Conservation (phyloP, 2,797 vertebrate species). For the Holocentrus rufus region DNA sequence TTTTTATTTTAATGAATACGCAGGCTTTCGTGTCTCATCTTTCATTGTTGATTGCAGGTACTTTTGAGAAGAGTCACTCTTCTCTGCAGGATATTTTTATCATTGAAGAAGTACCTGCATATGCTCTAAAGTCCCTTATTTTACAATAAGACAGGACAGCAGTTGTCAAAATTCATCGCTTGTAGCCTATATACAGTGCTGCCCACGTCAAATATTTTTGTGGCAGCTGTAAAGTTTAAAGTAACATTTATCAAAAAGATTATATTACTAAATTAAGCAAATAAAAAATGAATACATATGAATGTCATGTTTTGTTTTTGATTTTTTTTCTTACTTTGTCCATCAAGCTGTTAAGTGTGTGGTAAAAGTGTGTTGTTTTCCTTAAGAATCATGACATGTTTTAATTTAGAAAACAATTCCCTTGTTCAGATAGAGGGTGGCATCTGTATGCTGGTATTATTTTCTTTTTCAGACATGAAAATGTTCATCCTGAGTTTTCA, state of each 20-base stretch:
- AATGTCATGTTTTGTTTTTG: slow-evolving; percentile 10
- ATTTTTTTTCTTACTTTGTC: neutral
- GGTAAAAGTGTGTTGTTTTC: neutral
- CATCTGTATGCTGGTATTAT: slow-evolving; percentile 21
- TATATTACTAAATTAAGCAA: slow-evolving; percentile 18
- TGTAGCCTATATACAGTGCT: slow-evolving; percentile 8
- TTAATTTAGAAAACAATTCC: neutral
- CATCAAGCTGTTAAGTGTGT: neutral
- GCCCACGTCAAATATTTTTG: neutral
- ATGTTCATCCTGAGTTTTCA: slow-evolving; percentile 31
- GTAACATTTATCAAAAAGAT: neutral
- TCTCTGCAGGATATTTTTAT: slow-evolving; percentile 6
- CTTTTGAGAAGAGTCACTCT: slow-evolving; percentile 19
- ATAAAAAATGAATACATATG: slow-evolving; percentile 27
- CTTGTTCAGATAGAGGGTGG: slow-evolving; percentile 5
- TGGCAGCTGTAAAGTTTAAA: neutral
- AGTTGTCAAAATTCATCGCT: neutral
- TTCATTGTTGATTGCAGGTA: slow-evolving; percentile 16
- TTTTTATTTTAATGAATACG: slow-evolving; percentile 36
- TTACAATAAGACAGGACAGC: neutral
- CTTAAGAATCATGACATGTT: neutral
- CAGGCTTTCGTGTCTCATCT: slow-evolving; percentile 37
- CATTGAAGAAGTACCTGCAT: neutral
- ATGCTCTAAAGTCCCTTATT: slow-evolving; percentile 6
- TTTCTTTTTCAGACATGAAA: slow-evolving; percentile 5